Percentiles rank a stretch among this genome's conserved stretches.
Evolutionary conservation across 1,140 invertebrate genomes (phyloP).

Genomic region (Amphibalanus amphitrite): DNA sequence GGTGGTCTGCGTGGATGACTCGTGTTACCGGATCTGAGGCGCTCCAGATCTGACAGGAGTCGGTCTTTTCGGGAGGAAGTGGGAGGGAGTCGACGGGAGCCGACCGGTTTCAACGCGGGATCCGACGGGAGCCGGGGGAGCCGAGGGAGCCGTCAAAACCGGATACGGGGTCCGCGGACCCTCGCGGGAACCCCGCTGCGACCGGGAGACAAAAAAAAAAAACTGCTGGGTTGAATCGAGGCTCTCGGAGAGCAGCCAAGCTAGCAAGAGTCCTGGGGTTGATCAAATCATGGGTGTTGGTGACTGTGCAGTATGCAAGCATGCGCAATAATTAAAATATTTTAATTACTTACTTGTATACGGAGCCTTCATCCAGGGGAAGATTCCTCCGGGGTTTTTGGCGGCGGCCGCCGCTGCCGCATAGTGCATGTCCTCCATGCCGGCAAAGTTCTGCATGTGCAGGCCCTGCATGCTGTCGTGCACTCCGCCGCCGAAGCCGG

Average conservation of each 20-base stretch:
- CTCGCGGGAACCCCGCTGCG: too few species aligned
- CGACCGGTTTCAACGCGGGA: not conserved
- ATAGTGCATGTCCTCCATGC: not conserved
- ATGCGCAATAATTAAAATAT: too few species aligned
- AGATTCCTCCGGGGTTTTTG: not conserved
- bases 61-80: not conserved
- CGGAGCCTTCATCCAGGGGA: not conserved
- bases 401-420: too few species aligned
- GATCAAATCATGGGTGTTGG: too few species aligned
- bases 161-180: too few species aligned
- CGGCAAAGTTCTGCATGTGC: not conserved
- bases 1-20: not conserved
- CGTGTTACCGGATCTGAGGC: not conserved
- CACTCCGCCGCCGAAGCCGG: not conserved
- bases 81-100: not conserved
- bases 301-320: too few species aligned
- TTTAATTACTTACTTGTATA: not conserved
- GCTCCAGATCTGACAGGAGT: not conserved
- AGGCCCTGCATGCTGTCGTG: not conserved
- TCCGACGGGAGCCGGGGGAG: not conserved
- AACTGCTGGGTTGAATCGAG: too few species aligned
- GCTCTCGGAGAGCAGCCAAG: too few species aligned
- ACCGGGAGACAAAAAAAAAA: too few species aligned
- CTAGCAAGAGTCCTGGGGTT: too few species aligned
- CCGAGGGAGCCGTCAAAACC: too few species aligned